Base-by-base conservation (phyloP, 2,888 invertebrate species). In the Sarcophaga rosellei region DNA sequence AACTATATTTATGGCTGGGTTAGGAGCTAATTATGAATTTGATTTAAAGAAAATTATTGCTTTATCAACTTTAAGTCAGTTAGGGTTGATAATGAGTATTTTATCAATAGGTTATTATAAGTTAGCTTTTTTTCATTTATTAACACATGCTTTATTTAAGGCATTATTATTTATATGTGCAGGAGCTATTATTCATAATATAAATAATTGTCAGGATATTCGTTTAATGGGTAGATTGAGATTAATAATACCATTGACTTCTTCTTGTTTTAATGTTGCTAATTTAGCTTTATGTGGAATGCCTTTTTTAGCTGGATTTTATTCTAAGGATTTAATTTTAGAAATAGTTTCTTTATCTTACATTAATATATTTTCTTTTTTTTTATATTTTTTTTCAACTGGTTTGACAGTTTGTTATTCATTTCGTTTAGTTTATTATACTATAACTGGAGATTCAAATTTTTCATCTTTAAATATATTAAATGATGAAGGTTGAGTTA, bases 21-120 rank as follows among this genome's bases (percentile, higher is more conserved):
- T 95, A 90, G 94, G 94, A 0, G 95, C 95, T 89, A 95, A 94
- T 94, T 95, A 94, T 94, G 95, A 95, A 86, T 95, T 93, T 89
- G 96, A 96, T 94, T 94, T 96, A 91, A 96, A 96, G 93, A 96
- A 96, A 94, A 95, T 96, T 95, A 96, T 96, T 95, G 96, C 96
- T 91, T 94, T 96, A 90, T 96, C 96, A 1, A 96, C 96, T 88
- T 94, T 96, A 93, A 96, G 96, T 2, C 96, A 96, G 91, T 94
- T 96, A 91, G 96, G 96, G 0, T 94, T 96, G 91, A 96, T 96
- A 94, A 95, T 96, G 92, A 94, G 95, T 93, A 94, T 94, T 93
- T 94, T 96, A 92, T 94, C 94, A 1, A 92, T 95, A 89, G 94
- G 95, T 0, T 93, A 94, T 85, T 90, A 91, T 88, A 92, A 94